Base-by-base conservation (phyloP, 2,113 vertebrate species). In the Notothenia coriiceps region DNA sequence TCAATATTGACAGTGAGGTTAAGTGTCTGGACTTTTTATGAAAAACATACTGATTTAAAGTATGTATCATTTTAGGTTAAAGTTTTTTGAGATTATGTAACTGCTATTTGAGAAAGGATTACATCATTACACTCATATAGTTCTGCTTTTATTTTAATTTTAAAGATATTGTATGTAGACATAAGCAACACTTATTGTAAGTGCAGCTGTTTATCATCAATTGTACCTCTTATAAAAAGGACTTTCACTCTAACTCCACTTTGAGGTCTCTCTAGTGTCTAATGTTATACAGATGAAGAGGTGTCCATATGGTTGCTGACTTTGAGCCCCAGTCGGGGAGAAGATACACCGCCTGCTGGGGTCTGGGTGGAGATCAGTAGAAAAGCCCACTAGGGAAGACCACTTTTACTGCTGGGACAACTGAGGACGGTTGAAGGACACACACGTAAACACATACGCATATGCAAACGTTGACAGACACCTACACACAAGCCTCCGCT, bases 341-440 rank as follows among this genome's bases (percentile, higher is more conserved):
- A 78, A 64, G 68, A 60, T 76, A 7, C 71, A 67, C 44, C 25
- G 55, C 61, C 67, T 71, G 74, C 64, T 68, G 64, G 79, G 57
- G 35, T 78, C 72, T 80, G 25, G 66, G 61, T 51, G 63, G 56
- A 61, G 65, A 86, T 65, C 11, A 72, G 77, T 18, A 43, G 77
- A 67, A 68, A 73, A 82, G 73, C 82, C 63, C 87, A 76, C 76
- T 18, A 29, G 83, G 87, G 79, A 86, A 78, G 71, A 82, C 54
- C 62, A 73, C 66, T 77, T 86, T 86, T 68, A 72, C 57, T 78
- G 74, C 62, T 60, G 81, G 43, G 85, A 80, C 77, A 86, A 85
- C 84, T 79, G 76, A 90, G 86, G 86, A 85, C 77, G 18, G 46
- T 57, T 88, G 88, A 89, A 90, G 85, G 85, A 85, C 86, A 57